Evolutionary conservation across 2,797 vertebrate genomes (phyloP).

Genomic region (Botia kubotai): DNA sequence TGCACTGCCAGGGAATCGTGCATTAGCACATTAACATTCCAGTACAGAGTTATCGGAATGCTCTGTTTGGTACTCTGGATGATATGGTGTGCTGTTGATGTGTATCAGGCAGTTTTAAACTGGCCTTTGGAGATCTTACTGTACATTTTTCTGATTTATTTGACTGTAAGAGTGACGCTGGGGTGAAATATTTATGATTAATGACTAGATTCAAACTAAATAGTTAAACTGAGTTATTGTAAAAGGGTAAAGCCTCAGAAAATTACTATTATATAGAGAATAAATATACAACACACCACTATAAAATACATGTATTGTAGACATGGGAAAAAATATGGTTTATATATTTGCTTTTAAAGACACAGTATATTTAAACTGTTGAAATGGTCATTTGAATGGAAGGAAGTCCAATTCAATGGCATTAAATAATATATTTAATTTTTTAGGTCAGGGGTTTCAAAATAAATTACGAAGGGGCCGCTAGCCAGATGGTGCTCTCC

Average conservation of each 20-base stretch:
- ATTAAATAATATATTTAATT: background rate
- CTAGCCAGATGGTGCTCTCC: background rate
- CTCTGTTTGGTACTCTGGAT: background rate
- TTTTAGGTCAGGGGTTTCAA: background rate
- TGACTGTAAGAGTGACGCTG: background rate
- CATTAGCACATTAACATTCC: conserved; percentile 39
- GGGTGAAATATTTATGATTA: background rate
- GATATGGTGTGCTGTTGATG: conserved; percentile 2
- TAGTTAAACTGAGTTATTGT: background rate
- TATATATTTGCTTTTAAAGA: background rate
- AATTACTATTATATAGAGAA: conserved; percentile 2
- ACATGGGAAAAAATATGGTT: background rate
- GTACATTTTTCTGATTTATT: background rate
- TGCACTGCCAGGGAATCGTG: conserved; percentile 12
- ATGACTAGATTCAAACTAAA: conserved; percentile 14
- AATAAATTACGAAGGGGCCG: background rate
- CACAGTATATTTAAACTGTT: too few relatives aligned
- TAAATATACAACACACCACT: background rate
- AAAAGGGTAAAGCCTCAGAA: background rate
- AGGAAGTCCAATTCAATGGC: background rate
- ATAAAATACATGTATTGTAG: too few relatives aligned
- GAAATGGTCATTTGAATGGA: background rate
- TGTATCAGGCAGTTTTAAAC: background rate
- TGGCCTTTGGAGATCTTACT: background rate
- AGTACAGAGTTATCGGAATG: conserved; percentile 30